phyloP scores from a whole-genome alignment of 1,140 invertebrate species.

The Adelges cooleyi region DNA sequence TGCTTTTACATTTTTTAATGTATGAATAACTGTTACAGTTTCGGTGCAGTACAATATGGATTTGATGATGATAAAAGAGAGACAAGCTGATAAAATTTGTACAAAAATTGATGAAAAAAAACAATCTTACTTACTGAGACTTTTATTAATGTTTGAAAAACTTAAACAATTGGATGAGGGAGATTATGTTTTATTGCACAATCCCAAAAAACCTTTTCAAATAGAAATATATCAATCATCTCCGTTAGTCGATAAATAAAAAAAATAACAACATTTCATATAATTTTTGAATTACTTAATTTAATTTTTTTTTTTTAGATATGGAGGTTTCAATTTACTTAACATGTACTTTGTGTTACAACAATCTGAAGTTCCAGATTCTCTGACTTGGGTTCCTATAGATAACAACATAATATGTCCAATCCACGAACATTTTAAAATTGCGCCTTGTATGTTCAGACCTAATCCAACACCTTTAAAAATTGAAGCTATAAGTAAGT shows the following conservation, averaged over 20 bases:
- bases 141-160: neutral
- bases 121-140: neutral
- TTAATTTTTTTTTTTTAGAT: neutral
- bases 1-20: too few species aligned
- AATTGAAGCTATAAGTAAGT: neutral
- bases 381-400: constrained; percentile 1
- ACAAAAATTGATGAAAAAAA: neutral
- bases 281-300: too few species aligned
- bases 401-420: neutral
- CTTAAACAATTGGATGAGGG: neutral
- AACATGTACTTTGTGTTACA: constrained; percentile 21
- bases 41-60: constrained; percentile 16
- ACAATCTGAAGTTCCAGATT: constrained; percentile 3
- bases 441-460: constrained; percentile 16
- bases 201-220: constrained; percentile 18
- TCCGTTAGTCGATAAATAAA: neutral
- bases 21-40: too few species aligned
- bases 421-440: constrained; percentile 11
- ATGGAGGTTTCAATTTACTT: constrained; percentile 11
- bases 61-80: neutral
- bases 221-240: neutral
- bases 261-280: too few species aligned
- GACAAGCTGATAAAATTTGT: neutral
- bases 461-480: neutral
- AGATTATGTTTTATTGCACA: constrained; percentile 9